Evolutionary conservation across 37 sponge, comb jelly and placozoan species (phyloP), one percentile per base, ranked within the genome.

Genomic region (Theonella swinhoei): DNA sequence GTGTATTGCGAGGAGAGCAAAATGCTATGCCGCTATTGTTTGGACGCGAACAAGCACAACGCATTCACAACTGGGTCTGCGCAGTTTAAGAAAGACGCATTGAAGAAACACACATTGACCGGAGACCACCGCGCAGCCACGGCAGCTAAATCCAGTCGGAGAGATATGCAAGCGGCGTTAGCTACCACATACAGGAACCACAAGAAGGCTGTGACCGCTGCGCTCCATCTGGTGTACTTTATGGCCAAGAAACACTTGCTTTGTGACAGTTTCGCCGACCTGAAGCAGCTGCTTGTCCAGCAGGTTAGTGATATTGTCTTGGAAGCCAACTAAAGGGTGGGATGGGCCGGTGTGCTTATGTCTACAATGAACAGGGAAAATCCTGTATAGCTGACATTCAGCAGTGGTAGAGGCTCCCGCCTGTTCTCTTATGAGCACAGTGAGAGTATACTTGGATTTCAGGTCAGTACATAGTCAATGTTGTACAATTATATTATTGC

Each of bases 201-300:
- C 20, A 43, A 75, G 43, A 23, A 35, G 43, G 75, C 75, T 39
- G 75, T 75, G 30, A 24, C 39, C 30, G 75, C 75, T 54, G 75
- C 43, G 23, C 42, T 75, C 23, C 30, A 4, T 28, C 34, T 43
- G 25, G 75, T 75, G 75, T 75, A 75, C 59, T 75, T 40, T 39
- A 75, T 75, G 75, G 75, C 75, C 20, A 75, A 75, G 42, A 75
- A 75, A 43, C 34, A 75, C 43, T 29, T 75, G 58, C 33, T 33
- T 35, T 31, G 30, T 30, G 70, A 69, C 33, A 40, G 23, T 29
- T 75, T 75, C 36, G 23, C 43, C 23, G 42, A 75, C 39, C 23
- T 75, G 41, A 75, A 75, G 43, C 75, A 40, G 24, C 39, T 75
- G 28, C 59, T 40, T 20, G 59, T 75, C 20, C 23, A 29, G 30